Conservation (phyloP, 64 coral and sea anemone genomes). For the Pachyseris speciosa region DNA sequence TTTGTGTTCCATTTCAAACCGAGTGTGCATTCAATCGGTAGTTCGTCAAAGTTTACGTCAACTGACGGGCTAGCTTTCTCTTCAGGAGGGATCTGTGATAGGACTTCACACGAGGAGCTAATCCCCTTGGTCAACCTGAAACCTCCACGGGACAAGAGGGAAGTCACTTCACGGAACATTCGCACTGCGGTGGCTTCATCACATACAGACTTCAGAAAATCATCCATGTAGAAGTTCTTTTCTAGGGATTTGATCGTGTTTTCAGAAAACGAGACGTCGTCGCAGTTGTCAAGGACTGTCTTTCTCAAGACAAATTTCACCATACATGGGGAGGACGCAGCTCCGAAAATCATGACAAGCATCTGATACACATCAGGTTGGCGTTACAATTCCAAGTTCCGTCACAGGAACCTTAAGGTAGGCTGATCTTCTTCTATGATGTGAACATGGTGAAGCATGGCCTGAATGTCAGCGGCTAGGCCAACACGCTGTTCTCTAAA, state of each 20-base stretch:
- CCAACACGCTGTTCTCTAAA: constrained; percentile 56
- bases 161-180: constrained; percentile 30
- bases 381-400: constrained; percentile 39
- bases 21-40: constrained; percentile 48
- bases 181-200: constrained; percentile 14
- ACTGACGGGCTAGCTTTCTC: constrained; percentile 45
- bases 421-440: constrained; percentile 56
- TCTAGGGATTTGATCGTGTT: constrained; percentile 55
- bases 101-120: constrained; percentile 44
- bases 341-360: constrained; percentile 66
- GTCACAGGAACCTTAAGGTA: constrained; percentile 57
- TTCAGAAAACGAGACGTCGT: constrained; percentile 37
- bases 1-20: constrained; percentile 64
- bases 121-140: constrained; percentile 55
- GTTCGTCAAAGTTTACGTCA: constrained; percentile 48
- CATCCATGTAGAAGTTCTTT: constrained; percentile 71
- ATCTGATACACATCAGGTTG: constrained; percentile 61
- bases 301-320: constrained; percentile 65
- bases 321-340: constrained; percentile 56
- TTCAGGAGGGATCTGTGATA: constrained; percentile 29
- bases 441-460: constrained; percentile 59
- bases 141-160: constrained; percentile 18
- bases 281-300: constrained; percentile 58
- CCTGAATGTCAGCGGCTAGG: constrained; percentile 44
- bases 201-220: constrained; percentile 50